Evolutionary conservation across 2,113 vertebrate species (phyloP).

Genomic region (Meriones unguiculatus): DNA sequence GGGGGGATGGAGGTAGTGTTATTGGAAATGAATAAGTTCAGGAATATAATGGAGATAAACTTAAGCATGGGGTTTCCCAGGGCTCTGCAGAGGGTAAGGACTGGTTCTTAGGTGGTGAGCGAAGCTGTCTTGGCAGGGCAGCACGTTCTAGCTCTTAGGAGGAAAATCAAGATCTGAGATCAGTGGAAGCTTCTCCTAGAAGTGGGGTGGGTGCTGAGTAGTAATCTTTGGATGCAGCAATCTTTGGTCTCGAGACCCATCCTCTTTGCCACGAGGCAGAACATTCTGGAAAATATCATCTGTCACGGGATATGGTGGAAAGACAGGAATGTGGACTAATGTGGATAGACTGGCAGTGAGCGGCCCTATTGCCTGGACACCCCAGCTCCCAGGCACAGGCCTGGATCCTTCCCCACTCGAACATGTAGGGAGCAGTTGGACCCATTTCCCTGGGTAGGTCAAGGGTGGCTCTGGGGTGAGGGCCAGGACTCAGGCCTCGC

Average conservation of each 20-base stretch:
- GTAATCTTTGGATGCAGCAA: no score
- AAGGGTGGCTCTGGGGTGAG: not conserved
- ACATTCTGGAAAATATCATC: not conserved
- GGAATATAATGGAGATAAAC: no score
- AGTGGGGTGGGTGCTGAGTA: not conserved
- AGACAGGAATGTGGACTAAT: not conserved
- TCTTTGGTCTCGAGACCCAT: no score
- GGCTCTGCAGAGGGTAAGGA: not conserved
- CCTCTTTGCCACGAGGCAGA: not conserved
- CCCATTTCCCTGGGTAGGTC: not conserved
- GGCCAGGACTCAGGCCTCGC: no score
- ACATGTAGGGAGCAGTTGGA: not conserved
- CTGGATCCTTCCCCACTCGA: not conserved
- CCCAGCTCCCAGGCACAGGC: not conserved
- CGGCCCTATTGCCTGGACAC: not conserved
- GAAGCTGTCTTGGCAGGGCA: not conserved
- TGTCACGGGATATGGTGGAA: not conserved
- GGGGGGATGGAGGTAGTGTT: not conserved
- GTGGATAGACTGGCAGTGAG: not conserved
- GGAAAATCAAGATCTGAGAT: not conserved
- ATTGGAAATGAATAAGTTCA: not conserved
- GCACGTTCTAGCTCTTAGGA: not conserved
- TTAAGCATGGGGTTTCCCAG: accelerated
- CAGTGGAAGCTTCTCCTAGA: not conserved
- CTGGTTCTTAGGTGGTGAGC: not conserved